Evolutionary conservation across 2,797 vertebrate species (phyloP), one percentile per base, ranked within the genome.

Genomic region (Sebastiscus albofasciatus): DNA sequence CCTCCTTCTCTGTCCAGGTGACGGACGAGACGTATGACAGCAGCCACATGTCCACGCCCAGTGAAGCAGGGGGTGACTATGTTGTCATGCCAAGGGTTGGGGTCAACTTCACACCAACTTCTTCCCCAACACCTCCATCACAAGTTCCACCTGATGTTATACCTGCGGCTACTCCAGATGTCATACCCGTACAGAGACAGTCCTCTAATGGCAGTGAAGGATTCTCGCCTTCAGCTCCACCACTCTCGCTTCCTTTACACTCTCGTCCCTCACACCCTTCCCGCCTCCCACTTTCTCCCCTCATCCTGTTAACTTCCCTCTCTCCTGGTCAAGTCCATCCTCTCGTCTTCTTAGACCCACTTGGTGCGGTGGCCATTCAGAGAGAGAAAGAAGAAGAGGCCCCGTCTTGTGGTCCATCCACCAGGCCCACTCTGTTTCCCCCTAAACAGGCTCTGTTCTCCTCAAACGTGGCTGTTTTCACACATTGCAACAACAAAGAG

Each of bases 1-100:
- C 95, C 68, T 96, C 96, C 33, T 96, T 96, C 72, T 96, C 96
- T 0, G 92, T 95, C 58, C 96, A 94, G 90, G 95, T 93, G 77
- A 96, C 96, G 0, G 96, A 97, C 1, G 96, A 96, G 87, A 96
- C 93, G 0, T 95, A 90, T 4, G 91, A 93, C 84, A 95, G 92
- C 89, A 97, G 96, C 91, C 94, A 24, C 68, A 82, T 94, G 74
- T 96, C 95, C 76, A 95, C 95, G 0, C 95, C 95, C 73, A 96
- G 96, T 1, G 95, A 95, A 4, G 66, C 72, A 0, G 90, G 91
- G 0, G 92, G 82, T 4, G 91, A 95, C 74, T 74, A 83, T 24
- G 68, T 36, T 2, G 2, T 70, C 34, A 18, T 84, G 68, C 81
- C 9, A 4, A 89, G 83, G 59, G 58, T 79, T 0, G 77, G 79